A percentile compares a stretch with the other conserved stretches of the same genome.
Conservation (phyloP, 2,888 invertebrate genomes). For the Abscondita cerata region DNA sequence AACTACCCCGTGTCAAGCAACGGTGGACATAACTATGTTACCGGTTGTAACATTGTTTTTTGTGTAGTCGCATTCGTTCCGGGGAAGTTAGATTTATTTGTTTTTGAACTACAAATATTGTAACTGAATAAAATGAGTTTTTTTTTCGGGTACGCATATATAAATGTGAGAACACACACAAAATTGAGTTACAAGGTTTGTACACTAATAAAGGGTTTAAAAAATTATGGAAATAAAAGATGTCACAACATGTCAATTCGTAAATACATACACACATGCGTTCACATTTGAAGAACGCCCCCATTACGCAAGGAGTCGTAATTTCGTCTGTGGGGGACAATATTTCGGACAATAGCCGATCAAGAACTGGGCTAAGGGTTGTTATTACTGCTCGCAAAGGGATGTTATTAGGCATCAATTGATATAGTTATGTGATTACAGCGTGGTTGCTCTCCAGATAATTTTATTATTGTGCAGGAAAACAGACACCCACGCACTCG, state of each 20-base stretch:
- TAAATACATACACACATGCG: conserved; percentile 41
- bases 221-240: conserved; percentile 53
- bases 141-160: not conserved
- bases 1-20: conserved; percentile 24
- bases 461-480: conserved; percentile 36
- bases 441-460: conserved; percentile 37
- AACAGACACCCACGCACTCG: not conserved
- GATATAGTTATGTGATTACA: conserved; percentile 59
- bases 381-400: conserved; percentile 51
- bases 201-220: too few relatives aligned
- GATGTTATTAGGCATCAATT: conserved; percentile 60
- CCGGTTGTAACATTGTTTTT: conserved; percentile 38
- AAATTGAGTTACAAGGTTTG: too few relatives aligned
- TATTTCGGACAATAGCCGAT: conserved; percentile 53
- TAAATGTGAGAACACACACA: too few relatives aligned
- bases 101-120: conserved; percentile 35
- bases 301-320: conserved; percentile 42
- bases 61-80: conserved; percentile 25
- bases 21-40: conserved; percentile 28
- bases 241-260: conserved; percentile 53
- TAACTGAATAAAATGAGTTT: conserved; percentile 11
- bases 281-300: conserved; percentile 38
- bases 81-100: conserved; percentile 40
- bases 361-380: conserved; percentile 50
- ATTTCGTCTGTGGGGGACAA: conserved; percentile 43